These are phyloP conservation scores for Mesocentrotus franciscanus DNA, from an alignment of 53 echinoderm and acorn worm genomes.

Conservation along the genomic window DNA sequence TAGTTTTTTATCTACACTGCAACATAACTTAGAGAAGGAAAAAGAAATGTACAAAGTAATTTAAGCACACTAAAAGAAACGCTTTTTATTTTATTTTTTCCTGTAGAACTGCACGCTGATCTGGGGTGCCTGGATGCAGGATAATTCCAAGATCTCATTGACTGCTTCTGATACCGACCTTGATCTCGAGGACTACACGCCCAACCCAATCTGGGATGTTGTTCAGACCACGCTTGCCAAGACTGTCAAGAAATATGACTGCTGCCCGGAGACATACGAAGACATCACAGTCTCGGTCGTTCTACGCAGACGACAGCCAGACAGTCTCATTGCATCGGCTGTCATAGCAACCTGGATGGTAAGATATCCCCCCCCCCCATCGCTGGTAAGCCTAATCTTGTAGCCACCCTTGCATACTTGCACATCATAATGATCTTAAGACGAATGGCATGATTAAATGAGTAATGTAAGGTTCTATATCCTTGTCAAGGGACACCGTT, in stretches of 20 bases:
- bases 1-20: too few species aligned
- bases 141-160: slow-evolving; percentile 16
- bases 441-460: too few species aligned
- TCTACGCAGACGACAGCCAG: slow-evolving; percentile 30
- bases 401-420: too few species aligned
- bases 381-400: too few species aligned
- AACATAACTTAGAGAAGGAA: too few species aligned
- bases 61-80: too few species aligned
- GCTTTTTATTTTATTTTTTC: too few species aligned
- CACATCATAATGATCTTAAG: too few species aligned
- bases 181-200: slow-evolving; percentile 1
- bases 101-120: slow-evolving; percentile 42
- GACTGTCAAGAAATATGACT: background rate
- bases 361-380: background rate
- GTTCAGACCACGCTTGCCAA: background rate
- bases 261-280: slow-evolving; percentile 26
- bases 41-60: too few species aligned
- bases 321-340: slow-evolving; percentile 46
- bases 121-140: slow-evolving; percentile 60
- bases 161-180: background rate
- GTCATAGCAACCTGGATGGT: slow-evolving; percentile 61
- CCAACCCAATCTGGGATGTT: slow-evolving; percentile 45
- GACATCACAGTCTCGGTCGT: slow-evolving; percentile 30
- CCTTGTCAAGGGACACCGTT: too few species aligned
- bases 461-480: too few species aligned